Evolutionary conservation across 2,888 invertebrate species (phyloP), one percentile per base, ranked within the genome.

Genomic region (Spisula solida): DNA sequence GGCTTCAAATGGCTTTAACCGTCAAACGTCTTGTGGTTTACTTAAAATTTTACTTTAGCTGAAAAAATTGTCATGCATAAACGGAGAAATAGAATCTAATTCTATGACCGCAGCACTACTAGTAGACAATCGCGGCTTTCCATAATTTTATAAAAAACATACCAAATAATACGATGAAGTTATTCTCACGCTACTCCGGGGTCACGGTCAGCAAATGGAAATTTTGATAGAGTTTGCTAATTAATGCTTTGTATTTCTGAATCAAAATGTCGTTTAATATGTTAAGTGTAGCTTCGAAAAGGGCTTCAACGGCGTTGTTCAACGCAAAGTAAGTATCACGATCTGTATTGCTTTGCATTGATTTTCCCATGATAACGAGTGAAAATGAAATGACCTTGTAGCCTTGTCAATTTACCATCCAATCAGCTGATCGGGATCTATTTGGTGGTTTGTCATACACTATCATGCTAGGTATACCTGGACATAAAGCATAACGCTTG

Each of bases 121-220:
- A 41, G 2, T 41, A 41, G 41, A 41, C 41, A 8, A 41, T 41
- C 8, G 41, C 8, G 41, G 41, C 41, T 2, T 41, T 41, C 41
- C 41, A 41, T 41, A 41, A 2, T 41, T 41, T 41, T n/a, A n/a
- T n/a, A n/a, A n/a, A n/a, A n/a, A n/a, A 41, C 41, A 8, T 41
- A n/a, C n/a, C n/a, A 41, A 41, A 41, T 51, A 51, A 51, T 25
- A 66, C 25, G 60, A 25, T 25, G 10, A 75, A 16, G 75, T 34
- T 31, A 14, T 31, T 31, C 75, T 75, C 34, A 80, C 48, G 80
- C 48, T 25, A 12, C 48, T 47, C 70, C 82, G 70, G 70, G 75
- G 70, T 82, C 82, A 70, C 60, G 70, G 66, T 82, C 82, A 60
- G 41, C 20, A 51, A 82, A 82, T 82, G 81, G 81, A 51, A 81